Evolutionary conservation across 1,140 invertebrate genomes (phyloP).

Genomic region (Leptinotarsa undecemlineata): DNA sequence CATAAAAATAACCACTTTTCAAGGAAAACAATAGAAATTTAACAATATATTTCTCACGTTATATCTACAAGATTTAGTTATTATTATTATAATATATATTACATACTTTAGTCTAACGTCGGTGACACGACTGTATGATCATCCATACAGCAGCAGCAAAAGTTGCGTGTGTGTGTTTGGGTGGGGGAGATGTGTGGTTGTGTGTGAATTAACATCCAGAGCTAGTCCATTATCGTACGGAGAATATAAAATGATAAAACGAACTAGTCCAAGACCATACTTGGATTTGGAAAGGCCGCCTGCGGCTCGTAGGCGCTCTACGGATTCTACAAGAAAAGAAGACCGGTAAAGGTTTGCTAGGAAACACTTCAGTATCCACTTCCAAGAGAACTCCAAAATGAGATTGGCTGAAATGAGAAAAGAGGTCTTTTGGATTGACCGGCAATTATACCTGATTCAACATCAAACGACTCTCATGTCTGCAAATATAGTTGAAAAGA

Average conservation of each 20-base stretch:
- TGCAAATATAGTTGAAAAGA: no score
- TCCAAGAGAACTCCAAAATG: no score
- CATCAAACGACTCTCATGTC: no score
- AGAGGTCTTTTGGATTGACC: no score
- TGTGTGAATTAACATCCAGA: slow-evolving; percentile 38
- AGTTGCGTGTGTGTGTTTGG: slow-evolving; percentile 9
- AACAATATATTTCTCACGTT: slow-evolving; percentile 52
- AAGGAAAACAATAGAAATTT: slow-evolving; percentile 51
- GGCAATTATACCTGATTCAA: no score
- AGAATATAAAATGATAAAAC: not conserved
- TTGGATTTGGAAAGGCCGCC: not conserved
- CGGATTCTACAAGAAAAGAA: no score
- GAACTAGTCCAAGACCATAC: not conserved
- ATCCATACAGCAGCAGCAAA: slow-evolving; percentile 21
- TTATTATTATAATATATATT: slow-evolving; percentile 48
- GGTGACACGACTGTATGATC: slow-evolving; percentile 29
- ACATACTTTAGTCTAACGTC: slow-evolving; percentile 49
- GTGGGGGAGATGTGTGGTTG: not conserved
- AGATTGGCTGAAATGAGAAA: no score
- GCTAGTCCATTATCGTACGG: slow-evolving; percentile 25
- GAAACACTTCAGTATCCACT: no score
- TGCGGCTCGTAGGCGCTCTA: not conserved
- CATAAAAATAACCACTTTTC: slow-evolving; percentile 39
- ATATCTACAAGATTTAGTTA: slow-evolving; percentile 53
- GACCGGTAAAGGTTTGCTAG: no score